These are phyloP conservation scores for Thecocarcelia acutangulata DNA, from an alignment of 2,888 invertebrate species.

Conservation along the genomic window DNA sequence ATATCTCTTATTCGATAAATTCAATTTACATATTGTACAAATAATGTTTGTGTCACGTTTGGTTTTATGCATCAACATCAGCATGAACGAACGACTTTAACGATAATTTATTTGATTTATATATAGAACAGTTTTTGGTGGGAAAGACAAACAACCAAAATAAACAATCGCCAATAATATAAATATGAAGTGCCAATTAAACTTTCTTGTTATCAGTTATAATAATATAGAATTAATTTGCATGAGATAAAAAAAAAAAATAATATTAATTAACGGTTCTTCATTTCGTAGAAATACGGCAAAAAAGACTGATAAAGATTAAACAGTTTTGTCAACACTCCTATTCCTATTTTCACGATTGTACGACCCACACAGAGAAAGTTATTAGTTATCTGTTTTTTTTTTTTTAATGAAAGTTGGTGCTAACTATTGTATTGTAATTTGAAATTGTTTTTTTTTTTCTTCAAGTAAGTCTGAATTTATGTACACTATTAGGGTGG, in stretches of 20 bases:
- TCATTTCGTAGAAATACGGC: not conserved
- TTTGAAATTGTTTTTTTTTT: no score
- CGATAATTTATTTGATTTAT: conserved; percentile 35
- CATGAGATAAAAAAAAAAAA: conserved; percentile 25
- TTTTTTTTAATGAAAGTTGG: no score
- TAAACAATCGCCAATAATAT: conserved; percentile 17
- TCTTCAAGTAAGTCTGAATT: no score
- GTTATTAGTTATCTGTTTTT: no score
- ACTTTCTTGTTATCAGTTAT: conserved; percentile 48
- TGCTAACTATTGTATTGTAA: no score
- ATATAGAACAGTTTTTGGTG: conserved; percentile 9
- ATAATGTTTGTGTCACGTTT: conserved; percentile 34
- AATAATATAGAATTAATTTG: conserved; percentile 56
- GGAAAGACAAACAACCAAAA: conserved; percentile 45
- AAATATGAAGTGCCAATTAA: conserved; percentile 11
- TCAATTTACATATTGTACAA: no score
- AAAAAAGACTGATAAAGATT: not conserved
- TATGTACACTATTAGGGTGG: no score
- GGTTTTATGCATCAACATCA: conserved; percentile 22
- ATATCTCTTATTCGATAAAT: no score
- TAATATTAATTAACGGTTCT: not conserved
- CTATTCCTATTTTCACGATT: no score
- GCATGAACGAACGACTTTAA: conserved; percentile 13
- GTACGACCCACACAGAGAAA: no score
- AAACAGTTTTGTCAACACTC: not conserved